Base-by-base conservation (phyloP, 1,140 invertebrate species). In the Alviniconcha marisindica region DNA sequence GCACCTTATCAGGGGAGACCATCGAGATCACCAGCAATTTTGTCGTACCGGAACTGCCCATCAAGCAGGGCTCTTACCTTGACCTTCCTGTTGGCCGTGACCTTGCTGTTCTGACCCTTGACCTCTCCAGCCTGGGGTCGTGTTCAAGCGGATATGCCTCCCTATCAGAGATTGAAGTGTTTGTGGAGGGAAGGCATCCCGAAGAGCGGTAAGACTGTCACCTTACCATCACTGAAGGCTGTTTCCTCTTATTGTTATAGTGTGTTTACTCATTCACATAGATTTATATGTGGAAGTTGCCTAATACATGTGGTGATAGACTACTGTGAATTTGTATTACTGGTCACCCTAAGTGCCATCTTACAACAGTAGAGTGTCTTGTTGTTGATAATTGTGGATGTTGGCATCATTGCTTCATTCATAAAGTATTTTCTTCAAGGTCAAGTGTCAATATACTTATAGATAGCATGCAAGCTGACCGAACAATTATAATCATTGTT, bases 111-210 rank as follows among this genome's bases (percentile, higher is more conserved):
- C 73, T 84, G 33, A 85, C 82, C 66, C 85, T 90, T 66, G 74
- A 74, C 33, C 79, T 90, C 15, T 21, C 74, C 31, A 73, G 87
- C 1, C 66, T 82, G n/a, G 80, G 84, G 28, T 73, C 81, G 2
- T 80, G 77, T 18, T 60, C 66, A 10, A 84, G 60, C n/a, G 74
- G 31, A 10, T 87, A 85, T 48, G 87, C 87, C 44, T 79, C 85
- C 5, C 80, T 91, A 51, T 83, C 85, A n/a, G 88, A 91, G 82
- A 82, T 91, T 74, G 90, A 91, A 84, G 84, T 91, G 7, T 91
- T 86, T 82, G 88, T 88, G 36, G 88, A 87, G 79, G 89, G 86
- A 42, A 28, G 77, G 40, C 73, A 86, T 40, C 73, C 86, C 5
- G 63, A 77, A 48, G 85, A 89, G 77, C 88, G 88, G 88, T 88